These are phyloP conservation scores for Drosophila affinis DNA, from an alignment of 2,888 invertebrate genomes.

Conservation along the genomic window DNA sequence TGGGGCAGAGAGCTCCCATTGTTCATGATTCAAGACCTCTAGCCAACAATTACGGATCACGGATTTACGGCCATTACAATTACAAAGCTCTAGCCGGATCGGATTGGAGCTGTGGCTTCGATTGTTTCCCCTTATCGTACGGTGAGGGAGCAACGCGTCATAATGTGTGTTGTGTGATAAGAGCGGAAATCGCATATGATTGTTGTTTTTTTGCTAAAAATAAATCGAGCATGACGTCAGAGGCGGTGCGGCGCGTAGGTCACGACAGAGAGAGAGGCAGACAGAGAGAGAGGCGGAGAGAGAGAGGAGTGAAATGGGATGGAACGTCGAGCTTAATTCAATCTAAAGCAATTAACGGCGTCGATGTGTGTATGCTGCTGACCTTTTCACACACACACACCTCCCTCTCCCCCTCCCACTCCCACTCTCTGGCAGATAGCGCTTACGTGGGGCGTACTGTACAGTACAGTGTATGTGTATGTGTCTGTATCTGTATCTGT, in stretches of 20 bases:
- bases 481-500: constrained; percentile 1
- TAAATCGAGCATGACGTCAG: constrained; percentile 65
- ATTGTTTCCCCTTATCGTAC: neutral
- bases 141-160: constrained; percentile 45
- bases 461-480: neutral
- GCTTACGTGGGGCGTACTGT: neutral
- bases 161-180: constrained; percentile 57
- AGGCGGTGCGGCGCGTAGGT: constrained; percentile 18
- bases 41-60: neutral
- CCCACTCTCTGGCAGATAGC: neutral
- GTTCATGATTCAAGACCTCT: neutral
- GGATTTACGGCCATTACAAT: constrained; percentile 3
- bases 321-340: constrained; percentile 65
- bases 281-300: neutral
- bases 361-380: constrained; percentile 44
- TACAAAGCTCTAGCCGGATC: constrained; percentile 7
- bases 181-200: constrained; percentile 54
- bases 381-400: constrained; percentile 51
- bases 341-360: constrained; percentile 77
- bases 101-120: neutral
- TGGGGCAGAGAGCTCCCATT: neutral
- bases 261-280: constrained; percentile 7
- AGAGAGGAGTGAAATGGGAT: neutral
- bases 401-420: neutral
- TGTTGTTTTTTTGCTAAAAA: constrained; percentile 49